Evolutionary conservation across 2,797 vertebrate species (phyloP).

Genomic region (Numenius phaeopus): DNA sequence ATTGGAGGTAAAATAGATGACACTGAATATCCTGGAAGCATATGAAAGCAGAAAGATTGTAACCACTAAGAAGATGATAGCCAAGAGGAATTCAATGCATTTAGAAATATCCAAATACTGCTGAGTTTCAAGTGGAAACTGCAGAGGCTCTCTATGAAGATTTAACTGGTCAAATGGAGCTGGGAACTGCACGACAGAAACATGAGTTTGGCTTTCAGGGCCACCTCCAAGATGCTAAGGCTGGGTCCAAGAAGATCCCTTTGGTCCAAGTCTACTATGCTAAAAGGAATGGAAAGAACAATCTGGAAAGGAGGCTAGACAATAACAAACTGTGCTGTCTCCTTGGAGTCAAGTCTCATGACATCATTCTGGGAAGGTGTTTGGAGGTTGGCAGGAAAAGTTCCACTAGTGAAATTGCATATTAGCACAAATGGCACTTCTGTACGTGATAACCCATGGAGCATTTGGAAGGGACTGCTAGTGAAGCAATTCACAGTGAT

Average conservation of each 20-base stretch:
- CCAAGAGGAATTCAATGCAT: background rate
- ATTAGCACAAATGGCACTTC: background rate
- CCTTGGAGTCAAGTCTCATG: constrained; percentile 1
- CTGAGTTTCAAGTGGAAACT: background rate
- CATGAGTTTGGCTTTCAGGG: background rate
- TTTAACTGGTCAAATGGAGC: background rate
- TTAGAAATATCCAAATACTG: background rate
- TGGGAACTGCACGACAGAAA: background rate
- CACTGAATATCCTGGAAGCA: background rate
- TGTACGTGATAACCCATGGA: background rate
- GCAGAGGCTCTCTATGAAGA: background rate
- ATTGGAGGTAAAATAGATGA: background rate
- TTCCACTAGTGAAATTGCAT: background rate
- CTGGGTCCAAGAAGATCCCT: background rate
- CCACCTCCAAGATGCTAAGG: background rate
- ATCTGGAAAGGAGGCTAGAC: background rate
- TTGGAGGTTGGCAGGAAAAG: background rate
- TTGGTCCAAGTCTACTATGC: background rate
- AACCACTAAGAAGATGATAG: background rate
- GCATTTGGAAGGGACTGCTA: background rate
- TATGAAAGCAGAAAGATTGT: background rate
- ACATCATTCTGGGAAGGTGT: constrained; percentile 26
- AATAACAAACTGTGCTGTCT: constrained; percentile 8
- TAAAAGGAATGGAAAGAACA: constrained; percentile 17
- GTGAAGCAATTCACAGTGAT: background rate